Evolutionary conservation across 1,140 invertebrate genomes (phyloP), one percentile per base, ranked within the genome.

Genomic region (Telenomus remus): DNA sequence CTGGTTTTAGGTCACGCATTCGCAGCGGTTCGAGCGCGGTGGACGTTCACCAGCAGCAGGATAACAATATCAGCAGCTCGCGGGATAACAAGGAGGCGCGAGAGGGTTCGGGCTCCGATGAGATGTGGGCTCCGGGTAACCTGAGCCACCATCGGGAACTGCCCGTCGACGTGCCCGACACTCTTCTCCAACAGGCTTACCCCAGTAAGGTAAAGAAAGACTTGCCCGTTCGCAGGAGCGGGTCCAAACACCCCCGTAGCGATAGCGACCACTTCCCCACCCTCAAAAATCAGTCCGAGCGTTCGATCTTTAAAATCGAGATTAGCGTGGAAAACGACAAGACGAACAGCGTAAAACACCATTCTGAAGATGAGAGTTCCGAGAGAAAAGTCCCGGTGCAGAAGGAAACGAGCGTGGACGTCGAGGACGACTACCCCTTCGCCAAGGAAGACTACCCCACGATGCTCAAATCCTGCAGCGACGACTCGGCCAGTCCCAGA

Each of bases 161-260:
- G 95, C 96, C 98, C 81, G 97, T 99, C 83, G 98, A 99, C 89
- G 97, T 98, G 71, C 98, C 98, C 81, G 97, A 98, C 83, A 94
- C 93, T 81, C 98, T 99, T 89, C 93, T 98, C 92, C 76, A 91
- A 93, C 85, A 95, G 94, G 88, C 98, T 96, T 90, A 97, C 93
- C 68, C 95, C 94, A 73, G 97, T 95, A 76, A 92, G 96, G 84
- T 98, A 96, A 87, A 79, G 15, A 80, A 78, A 61, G 57, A 79
- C 65, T 81, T 79, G 51, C 42, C 78, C 79, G 68, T 77, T 50
- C 80, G 72, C 66, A 68, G 76, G 72, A 83, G 78, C 54, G 82
- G 81, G 61, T 78, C 69, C 56, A 76, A 78, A 76, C 76, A 77
- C 63, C 79, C 81, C 82, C 80, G 81, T 85, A 87, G 82, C 79